These are phyloP conservation scores for Acyrthosiphon pisum DNA, from an alignment of 1,140 invertebrate species.

Conservation along the genomic window DNA sequence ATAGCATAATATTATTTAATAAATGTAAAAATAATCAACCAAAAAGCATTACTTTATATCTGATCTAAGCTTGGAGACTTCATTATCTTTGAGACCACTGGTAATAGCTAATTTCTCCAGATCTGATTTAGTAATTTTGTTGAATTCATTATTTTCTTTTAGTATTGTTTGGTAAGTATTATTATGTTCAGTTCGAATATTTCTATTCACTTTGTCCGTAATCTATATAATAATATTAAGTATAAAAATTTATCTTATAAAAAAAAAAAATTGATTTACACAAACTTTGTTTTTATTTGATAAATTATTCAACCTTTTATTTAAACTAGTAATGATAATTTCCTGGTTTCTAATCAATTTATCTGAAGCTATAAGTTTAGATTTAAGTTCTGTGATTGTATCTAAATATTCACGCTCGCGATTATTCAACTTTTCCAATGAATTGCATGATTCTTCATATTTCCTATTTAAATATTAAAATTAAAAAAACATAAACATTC, in stretches of 20 bases:
- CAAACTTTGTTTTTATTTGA: constrained; percentile 6
- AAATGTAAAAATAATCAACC: not conserved
- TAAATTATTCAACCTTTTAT: not conserved
- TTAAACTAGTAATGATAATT: constrained; percentile 5
- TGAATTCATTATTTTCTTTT: constrained; percentile 24
- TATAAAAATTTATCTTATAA: not conserved
- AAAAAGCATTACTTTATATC: constrained; percentile 17
- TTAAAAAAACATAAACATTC: not conserved
- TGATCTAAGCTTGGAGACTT: not conserved
- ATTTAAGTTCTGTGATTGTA: constrained; percentile 37
- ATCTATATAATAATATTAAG: not conserved
- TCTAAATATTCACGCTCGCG: constrained; percentile 40
- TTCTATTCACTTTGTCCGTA: not conserved
- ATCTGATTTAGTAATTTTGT: not conserved
- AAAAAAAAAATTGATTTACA: not conserved
- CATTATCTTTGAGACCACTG: not conserved
- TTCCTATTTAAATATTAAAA: constrained; percentile 10
- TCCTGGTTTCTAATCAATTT: constrained; percentile 28
- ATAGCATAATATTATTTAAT: too few relatives aligned
- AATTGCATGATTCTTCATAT: constrained; percentile 35
- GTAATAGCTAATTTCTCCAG: not conserved
- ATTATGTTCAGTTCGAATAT: not conserved
- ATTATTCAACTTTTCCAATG: constrained; percentile 30
- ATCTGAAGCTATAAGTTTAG: constrained; percentile 6
- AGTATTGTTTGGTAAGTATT: not conserved